Percentiles rank a stretch among this genome's conserved stretches.
phyloP scores from a whole-genome alignment of 1,140 invertebrate genomes.

The Saccostrea echinata region DNA sequence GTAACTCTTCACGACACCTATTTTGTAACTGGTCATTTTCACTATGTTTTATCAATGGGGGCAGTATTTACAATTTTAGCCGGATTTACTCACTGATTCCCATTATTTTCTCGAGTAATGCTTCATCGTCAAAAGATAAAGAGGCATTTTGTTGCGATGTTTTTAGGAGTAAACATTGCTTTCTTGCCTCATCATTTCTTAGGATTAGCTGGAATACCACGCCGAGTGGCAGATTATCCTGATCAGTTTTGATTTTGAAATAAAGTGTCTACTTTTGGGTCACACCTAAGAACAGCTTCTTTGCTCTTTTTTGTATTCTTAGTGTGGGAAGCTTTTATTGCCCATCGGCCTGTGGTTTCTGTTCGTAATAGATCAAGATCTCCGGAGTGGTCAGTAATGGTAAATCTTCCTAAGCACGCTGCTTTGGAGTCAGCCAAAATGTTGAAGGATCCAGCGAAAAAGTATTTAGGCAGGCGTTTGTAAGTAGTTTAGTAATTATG shows the following conservation, averaged over 20 bases:
- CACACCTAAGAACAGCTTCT: constrained; percentile 82
- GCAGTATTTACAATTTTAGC: constrained; percentile 87
- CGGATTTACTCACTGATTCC: constrained; percentile 85
- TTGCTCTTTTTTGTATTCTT: constrained; percentile 82
- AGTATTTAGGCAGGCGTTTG: too few relatives aligned
- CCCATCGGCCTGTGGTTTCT: too few relatives aligned
- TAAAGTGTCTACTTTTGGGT: constrained; percentile 84
- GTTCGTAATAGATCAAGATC: too few relatives aligned
- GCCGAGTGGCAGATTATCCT: constrained; percentile 87
- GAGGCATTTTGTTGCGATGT: constrained; percentile 57
- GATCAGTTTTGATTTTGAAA: constrained; percentile 85
- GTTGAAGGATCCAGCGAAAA: too few relatives aligned
- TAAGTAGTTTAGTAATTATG: too few relatives aligned
- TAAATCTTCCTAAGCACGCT: too few relatives aligned
- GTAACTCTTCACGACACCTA: constrained; percentile 87
- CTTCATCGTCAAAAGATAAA: constrained; percentile 81
- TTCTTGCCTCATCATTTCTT: constrained; percentile 89
- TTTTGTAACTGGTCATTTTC: constrained; percentile 89
- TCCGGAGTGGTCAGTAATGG: too few relatives aligned
- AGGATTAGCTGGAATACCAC: constrained; percentile 87
- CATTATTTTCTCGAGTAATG: constrained; percentile 83
- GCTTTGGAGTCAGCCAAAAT: too few relatives aligned
- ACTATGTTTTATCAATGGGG: constrained; percentile 82
- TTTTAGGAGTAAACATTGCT: constrained; percentile 84
- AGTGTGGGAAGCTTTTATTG: constrained; percentile 76